Evolutionary conservation across 2,113 vertebrate genomes (phyloP).

Genomic region (Neomonachus schauinslandi): DNA sequence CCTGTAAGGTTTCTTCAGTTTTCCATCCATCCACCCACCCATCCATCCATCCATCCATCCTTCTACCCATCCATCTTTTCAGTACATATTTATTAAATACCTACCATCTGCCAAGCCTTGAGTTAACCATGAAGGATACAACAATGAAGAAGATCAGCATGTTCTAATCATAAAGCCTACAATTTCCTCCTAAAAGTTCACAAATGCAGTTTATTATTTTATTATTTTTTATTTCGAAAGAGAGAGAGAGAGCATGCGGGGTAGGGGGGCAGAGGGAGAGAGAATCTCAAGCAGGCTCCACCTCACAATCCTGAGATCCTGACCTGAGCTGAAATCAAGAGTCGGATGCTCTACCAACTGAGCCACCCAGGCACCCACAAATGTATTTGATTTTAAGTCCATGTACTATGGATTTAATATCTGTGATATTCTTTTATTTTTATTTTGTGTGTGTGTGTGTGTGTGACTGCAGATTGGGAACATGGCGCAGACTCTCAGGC

Average conservation of each 20-base stretch:
- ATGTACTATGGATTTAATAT: not conserved
- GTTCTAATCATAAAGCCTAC: not conserved
- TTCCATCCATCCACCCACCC: not conserved
- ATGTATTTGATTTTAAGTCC: not conserved
- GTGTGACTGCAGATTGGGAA: not conserved
- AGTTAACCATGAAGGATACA: not conserved
- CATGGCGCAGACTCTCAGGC: not conserved
- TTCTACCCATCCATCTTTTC: not conserved
- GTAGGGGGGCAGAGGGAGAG: not conserved
- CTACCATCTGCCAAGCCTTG: not conserved
- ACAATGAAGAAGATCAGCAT: not conserved
- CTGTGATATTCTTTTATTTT: not conserved
- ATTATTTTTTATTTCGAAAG: not conserved
- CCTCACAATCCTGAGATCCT: not conserved
- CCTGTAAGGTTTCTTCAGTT: not conserved
- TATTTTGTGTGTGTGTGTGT: too few relatives aligned
- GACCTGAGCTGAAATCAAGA: not conserved
- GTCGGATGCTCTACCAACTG: not conserved
- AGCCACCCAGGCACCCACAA: not conserved
- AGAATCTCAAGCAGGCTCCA: not conserved
- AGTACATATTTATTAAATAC: not conserved
- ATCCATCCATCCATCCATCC: not conserved
- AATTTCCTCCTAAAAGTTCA: not conserved
- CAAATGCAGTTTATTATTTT: not conserved
- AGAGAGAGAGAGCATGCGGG: not conserved